These are phyloP conservation scores for Sinhomidia bicolor DNA, from an alignment of 2,888 invertebrate genomes.

Conservation along the genomic window DNA sequence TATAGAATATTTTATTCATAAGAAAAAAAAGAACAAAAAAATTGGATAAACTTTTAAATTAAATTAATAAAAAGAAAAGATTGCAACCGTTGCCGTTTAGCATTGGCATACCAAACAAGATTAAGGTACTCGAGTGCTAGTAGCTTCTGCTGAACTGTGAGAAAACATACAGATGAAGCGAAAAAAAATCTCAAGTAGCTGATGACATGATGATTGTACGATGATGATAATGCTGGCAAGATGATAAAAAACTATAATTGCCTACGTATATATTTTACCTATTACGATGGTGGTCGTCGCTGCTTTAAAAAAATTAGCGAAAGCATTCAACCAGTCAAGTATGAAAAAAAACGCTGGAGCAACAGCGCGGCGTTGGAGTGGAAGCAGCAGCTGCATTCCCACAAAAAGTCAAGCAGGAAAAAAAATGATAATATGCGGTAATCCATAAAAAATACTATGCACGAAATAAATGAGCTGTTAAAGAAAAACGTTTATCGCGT, in stretches of 20 bases:
- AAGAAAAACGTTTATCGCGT: background rate
- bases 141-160: background rate
- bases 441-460: background rate
- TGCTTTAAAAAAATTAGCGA: background rate
- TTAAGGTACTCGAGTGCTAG: too few relatives aligned
- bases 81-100: too few relatives aligned
- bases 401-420: background rate
- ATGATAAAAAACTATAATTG: too few relatives aligned
- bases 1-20: too few relatives aligned
- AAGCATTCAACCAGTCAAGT: background rate
- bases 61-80: too few relatives aligned
- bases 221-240: too few relatives aligned
- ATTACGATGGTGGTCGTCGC: background rate
- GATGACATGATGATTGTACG: background rate
- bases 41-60: too few relatives aligned
- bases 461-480: conserved; percentile 11
- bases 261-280: background rate
- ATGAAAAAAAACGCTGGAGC: background rate
- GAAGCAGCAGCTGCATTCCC: conserved; percentile 28
- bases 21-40: too few relatives aligned
- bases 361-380: too few relatives aligned
- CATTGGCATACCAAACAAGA: too few relatives aligned
- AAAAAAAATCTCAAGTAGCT: background rate
- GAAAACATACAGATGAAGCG: background rate
- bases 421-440: background rate